Base-by-base conservation (phyloP, 2,797 vertebrate genomes). In the Ambastaia sidthimunki region DNA sequence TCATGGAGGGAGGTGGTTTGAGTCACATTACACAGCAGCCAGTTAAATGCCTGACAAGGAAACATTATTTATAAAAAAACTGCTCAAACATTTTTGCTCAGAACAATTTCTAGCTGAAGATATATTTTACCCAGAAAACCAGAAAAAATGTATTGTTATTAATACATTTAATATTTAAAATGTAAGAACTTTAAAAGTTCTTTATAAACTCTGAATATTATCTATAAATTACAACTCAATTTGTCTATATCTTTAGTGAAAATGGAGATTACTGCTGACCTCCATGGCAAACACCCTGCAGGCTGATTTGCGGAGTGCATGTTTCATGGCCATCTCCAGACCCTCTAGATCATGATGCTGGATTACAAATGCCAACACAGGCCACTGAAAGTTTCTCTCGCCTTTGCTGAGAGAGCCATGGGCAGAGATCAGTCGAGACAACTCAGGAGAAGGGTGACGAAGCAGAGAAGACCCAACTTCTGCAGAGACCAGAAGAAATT, bases 271-370 rank as follows among this genome's bases (percentile, higher is more conserved):
- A 55, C 55, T 2, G 70, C 71, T 50, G 85, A 99, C 98, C 96
- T 99, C 98, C 98, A 99, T 98, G 74, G 97, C 98, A 91, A 98
- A 99, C 77, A 99, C 98, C 81, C 98, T 93, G 91, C 98, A 99
- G 78, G 98, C 98, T 44, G 98, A 99, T 90, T 99, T 99, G 85
- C 97, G 92, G 89, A 99, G 92, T 16, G 98, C 98, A 77, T 99
- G 98, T 86, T 93, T 98, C 98, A 99, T 99, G 70, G 98, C 98
- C 91, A 98, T 96, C 91, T 99, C 98, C 87, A 99, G 94, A 74
- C 98, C 98, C 90, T 99, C 98, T 68, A 99, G 91, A 90, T 99
- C 98, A 84, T 99, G 98, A 88, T 99, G 98, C 84, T 99, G 98
- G 87, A 99, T 99, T 73, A 99, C 97, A 89, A 99, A 99, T 79